Percentiles rank a stretch among this genome's conserved stretches.
Evolutionary conservation across 2,797 vertebrate species (phyloP).

Genomic region (Naso thynnoides): DNA sequence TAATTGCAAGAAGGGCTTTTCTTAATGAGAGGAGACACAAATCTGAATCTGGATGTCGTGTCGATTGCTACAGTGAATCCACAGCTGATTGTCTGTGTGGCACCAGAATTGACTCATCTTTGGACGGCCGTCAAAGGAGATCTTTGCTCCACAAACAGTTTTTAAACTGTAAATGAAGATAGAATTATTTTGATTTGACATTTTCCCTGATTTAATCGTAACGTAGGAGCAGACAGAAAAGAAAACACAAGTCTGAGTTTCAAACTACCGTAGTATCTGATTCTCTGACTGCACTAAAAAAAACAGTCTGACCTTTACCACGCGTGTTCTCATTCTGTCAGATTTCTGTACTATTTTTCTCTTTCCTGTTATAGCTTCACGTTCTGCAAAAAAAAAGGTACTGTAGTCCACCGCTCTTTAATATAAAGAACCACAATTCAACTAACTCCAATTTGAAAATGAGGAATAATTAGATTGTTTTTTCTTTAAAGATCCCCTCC

Average conservation of each 20-base stretch:
- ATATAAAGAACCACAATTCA: not conserved
- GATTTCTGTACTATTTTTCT: conserved; percentile 21
- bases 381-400: conserved; percentile 9
- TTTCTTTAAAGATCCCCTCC: not conserved
- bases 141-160: conserved; percentile 24
- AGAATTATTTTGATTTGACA: not conserved
- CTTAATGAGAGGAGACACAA: conserved; percentile 47
- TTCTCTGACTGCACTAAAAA: conserved; percentile 14
- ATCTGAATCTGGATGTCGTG: conserved; percentile 31
- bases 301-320: conserved; percentile 59
- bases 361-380: conserved; percentile 25
- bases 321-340: conserved; percentile 58
- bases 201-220: conserved; percentile 20
- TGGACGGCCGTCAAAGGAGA: conserved; percentile 30
- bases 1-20: conserved; percentile 35
- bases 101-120: conserved; percentile 43
- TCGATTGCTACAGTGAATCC: not conserved
- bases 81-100: conserved; percentile 26
- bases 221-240: not conserved
- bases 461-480: conserved; percentile 7
- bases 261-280: conserved; percentile 1
- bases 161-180: conserved; percentile 44
- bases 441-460: not conserved
- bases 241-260: conserved; percentile 9
- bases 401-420: not conserved